Base-by-base conservation (phyloP, 2,113 vertebrate genomes). In the Anoplopoma fimbria region DNA sequence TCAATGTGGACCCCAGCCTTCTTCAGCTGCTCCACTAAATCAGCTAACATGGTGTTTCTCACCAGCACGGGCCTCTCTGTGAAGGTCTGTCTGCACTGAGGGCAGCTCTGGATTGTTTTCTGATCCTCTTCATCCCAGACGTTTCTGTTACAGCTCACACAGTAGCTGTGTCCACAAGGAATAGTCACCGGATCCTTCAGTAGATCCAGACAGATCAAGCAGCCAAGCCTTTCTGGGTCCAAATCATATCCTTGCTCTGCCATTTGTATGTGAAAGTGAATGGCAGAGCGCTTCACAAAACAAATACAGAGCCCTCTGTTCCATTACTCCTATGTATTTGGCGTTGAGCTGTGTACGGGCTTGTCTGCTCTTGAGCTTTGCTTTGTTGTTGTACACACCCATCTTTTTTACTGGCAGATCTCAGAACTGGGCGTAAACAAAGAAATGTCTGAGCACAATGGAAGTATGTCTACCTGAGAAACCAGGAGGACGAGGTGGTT, bases 11-110 rank as follows among this genome's bases (percentile, higher is more conserved):
- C 58, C 71, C 13, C n/a, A 13, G 58, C 67, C 68, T 83, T 23
- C 27, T 68, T 61, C 61, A 53, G n/a, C 0, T 77, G 1, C 19
- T 86, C 74, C 55, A 82, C 69, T 0, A 86, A 73, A 0, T 1
- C 79, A 23, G 74, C 69, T 33, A 78, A 64, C 75, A 64, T 0
- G 63, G 10, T 73, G 0, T 62, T 85, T 53, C 68, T 86, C 63
- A 23, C 0, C 15, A 78, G 74, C 0, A 7, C 68, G 15, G 85
- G 81, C 14, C 31, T 79, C 0, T 25, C 23, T 6, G 0, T 38
- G 68, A 87, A 87, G 2, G 4, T 10, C 31, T 63, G 5, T 2
- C 29, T 15, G 47, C 81, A 83, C 12, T 69, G 77, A 58, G 69
- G 85, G 21, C 85, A 83, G 55, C 61, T 81, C 78, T 57, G 9